Evolutionary conservation across 2,888 invertebrate genomes (phyloP).

Genomic region (Cryptocephalus primarius): DNA sequence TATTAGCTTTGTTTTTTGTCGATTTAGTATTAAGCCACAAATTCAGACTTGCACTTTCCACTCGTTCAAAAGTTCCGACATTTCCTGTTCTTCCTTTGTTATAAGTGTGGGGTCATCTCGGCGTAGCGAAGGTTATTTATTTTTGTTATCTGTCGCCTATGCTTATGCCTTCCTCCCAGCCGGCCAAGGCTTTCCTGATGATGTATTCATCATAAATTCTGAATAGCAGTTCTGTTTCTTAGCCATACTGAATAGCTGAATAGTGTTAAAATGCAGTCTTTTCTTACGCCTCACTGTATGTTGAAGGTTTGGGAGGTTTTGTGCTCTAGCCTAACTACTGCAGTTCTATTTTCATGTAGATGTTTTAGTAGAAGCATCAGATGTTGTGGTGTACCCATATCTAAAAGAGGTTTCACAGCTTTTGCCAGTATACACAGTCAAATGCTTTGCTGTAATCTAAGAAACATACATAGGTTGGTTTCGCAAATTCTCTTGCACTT

Average conservation of each 20-base stretch:
- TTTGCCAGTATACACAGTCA: background rate
- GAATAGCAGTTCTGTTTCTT: no score
- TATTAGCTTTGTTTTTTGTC: no score
- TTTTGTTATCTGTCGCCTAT: background rate
- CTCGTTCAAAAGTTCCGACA: no score
- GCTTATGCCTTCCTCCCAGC: background rate
- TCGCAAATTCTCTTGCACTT: background rate
- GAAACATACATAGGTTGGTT: background rate
- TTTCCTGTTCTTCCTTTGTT: no score
- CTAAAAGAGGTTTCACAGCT: background rate
- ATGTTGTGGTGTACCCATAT: background rate
- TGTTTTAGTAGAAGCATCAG: background rate
- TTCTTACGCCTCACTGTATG: background rate
- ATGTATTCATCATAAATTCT: background rate
- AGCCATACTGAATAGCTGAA: no score
- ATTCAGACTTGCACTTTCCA: no score
- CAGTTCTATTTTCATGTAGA: background rate
- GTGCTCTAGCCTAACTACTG: background rate
- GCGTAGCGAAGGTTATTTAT: background rate
- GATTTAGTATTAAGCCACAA: no score
- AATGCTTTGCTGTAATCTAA: background rate
- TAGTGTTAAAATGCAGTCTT: background rate
- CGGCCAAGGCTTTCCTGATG: background rate
- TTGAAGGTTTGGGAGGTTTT: background rate
- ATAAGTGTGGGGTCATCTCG: no score